Base-by-base conservation (phyloP, 2,797 vertebrate genomes). In the Paguma larvata region DNA sequence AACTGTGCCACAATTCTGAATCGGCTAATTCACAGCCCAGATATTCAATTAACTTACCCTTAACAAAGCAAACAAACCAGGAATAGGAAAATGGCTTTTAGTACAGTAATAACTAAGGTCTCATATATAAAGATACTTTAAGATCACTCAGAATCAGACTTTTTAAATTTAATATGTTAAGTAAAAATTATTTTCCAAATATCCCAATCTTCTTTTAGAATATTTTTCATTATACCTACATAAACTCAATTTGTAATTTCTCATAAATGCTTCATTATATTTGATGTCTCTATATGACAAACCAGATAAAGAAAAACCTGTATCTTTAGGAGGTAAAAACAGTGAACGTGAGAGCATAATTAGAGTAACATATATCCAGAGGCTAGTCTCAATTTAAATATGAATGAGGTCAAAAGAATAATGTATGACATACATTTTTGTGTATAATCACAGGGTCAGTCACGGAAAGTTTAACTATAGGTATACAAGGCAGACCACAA, bases 161-260 rank as follows among this genome's bases (percentile, higher is more conserved):
- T 51, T 78, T 44, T 4, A 46, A 85, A 89, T 18, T 70, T 63
- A 72, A 86, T n/a, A 6, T 19, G 21, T 78, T 77, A 91, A 62
- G 34, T 77, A 53, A 89, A 89, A 62, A 67, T 53, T 87, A 75
- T 63, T 97, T 96, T 91, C 8, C 48, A 96, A 93, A 84, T 95
- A 91, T 86, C 65, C 7, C 3, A 34, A 25, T 82, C 11, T n/a
- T 95, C 48, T 44, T 91, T n/a, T 70, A 90, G n/a, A 75, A 79
- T 6, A 73, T 34, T 92, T 79, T 78, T 75, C 19, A 82, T 79
- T 83, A 73, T 11, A 62, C 3, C 16, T 53, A 65, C 72, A n/a
- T n/a, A n/a, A n/a, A 83, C 23, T 89, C 32, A 92, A 62, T 63
- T 44, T 92, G 32, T 80, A 73, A 18, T 65, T 41, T 92, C n/a